A percentile compares a stretch with the other conserved stretches of the same genome.
These are phyloP conservation scores for Agonopterix alstromeriana DNA, from an alignment of 2,888 invertebrate genomes.

Conservation along the genomic window DNA sequence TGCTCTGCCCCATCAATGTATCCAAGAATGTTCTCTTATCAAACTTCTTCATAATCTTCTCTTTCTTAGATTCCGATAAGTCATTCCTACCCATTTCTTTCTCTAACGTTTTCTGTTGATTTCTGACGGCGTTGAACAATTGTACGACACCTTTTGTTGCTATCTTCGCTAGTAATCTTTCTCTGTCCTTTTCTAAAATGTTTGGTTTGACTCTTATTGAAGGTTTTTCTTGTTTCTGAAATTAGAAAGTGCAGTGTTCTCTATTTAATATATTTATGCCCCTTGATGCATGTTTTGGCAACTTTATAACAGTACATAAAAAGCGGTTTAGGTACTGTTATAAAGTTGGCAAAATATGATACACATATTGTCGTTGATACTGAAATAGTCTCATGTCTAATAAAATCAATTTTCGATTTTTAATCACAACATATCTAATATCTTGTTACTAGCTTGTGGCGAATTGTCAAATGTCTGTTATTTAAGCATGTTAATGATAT, in stretches of 20 bases:
- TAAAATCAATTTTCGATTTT: too few relatives aligned
- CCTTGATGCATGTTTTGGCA: too few relatives aligned
- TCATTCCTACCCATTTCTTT: constrained; percentile 83
- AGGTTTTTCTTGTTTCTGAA: constrained; percentile 78
- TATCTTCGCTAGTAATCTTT: constrained; percentile 86
- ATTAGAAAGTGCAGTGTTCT: constrained; percentile 15
- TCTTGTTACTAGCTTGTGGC: too few relatives aligned
- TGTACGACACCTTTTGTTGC: constrained; percentile 96
- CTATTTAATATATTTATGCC: too few relatives aligned
- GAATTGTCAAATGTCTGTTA: too few relatives aligned
- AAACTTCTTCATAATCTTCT: constrained; percentile 85
- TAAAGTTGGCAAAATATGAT: too few relatives aligned
- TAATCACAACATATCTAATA: too few relatives aligned
- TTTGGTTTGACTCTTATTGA: constrained; percentile 86
- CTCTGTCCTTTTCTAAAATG: constrained; percentile 84
- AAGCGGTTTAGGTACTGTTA: too few relatives aligned
- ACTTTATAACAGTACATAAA: too few relatives aligned
- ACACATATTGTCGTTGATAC: too few relatives aligned
- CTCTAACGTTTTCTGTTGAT: constrained; percentile 88
- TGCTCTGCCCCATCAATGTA: constrained; percentile 83
- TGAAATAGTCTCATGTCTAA: too few relatives aligned
- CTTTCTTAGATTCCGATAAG: constrained; percentile 85
- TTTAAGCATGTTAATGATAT: too few relatives aligned
- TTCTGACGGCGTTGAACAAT: constrained; percentile 92
- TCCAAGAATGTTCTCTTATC: constrained; percentile 87